Evolutionary conservation across 2,797 vertebrate species (phyloP), one percentile per base, ranked within the genome.

Genomic region (Perodicticus potto): DNA sequence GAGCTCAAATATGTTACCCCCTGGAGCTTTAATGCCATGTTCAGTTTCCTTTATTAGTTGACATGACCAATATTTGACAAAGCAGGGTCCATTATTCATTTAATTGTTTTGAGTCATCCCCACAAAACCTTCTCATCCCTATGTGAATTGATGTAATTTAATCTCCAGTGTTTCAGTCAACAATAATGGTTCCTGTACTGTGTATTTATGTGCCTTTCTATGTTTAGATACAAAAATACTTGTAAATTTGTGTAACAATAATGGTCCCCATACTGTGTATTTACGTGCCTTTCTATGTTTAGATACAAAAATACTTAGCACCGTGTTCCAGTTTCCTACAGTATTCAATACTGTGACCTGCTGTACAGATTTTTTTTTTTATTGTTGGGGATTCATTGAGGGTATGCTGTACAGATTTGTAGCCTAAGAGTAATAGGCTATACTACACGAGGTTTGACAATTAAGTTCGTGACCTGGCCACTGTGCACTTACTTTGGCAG

Each of bases 1-100:
- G 6, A 73, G 65, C 16, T 95, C 17, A 94, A 82, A 73, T 20
- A 74, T 29, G 6, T 61, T 88, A 55, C 34, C 29, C 90, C 14
- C 45, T 13, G 88, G 12, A 76, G 23, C 77, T 73, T 76, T 88
- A 81, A 81, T 9, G 25, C 23, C 34, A 91, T 63, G 23, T 63
- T 94, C 92, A 73, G 4, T 89, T 94, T 92, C 91, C 3, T 29
- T 63, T 92, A 37, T 49, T 70, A 53, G 16, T 70, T 92, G 80
- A 25, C 73, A 23, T 63, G 40, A 22, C 45, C 13, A 65, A 3
- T 23, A 34, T 87, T 34, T 61, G n/a, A 63, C 25, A 69, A 94
- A 74, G 3, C 87, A 40, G 23, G 40, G 27, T 53, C 32, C 20
- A 2, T 43, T 78, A 40, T 57, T 80, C 19, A 69, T 81, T 25